Evolutionary conservation across 2,797 vertebrate species (phyloP).

Genomic region (Pseudotriccus pelzelni): DNA sequence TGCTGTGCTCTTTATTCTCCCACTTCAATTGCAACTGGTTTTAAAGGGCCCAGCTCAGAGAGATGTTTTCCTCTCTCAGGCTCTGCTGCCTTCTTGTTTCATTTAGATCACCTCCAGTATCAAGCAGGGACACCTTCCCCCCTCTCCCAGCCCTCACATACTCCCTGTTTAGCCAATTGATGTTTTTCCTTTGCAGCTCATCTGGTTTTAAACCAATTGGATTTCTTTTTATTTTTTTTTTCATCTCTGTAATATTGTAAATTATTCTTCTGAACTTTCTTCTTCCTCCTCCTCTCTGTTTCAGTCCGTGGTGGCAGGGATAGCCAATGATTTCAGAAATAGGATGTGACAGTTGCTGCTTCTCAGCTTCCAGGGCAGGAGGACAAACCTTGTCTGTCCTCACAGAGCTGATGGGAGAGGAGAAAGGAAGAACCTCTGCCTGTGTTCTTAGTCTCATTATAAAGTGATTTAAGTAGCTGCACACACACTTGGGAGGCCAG

Average conservation of each 20-base stretch:
- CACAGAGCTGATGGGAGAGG: not conserved
- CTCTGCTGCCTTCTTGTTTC: not conserved
- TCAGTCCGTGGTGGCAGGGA: not conserved
- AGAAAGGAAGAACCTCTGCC: not conserved
- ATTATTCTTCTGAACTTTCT: not conserved
- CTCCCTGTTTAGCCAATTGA: not conserved
- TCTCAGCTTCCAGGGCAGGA: not conserved
- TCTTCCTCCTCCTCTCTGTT: not conserved
- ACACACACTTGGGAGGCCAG: not conserved
- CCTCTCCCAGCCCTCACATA: not conserved
- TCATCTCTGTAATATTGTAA: not conserved
- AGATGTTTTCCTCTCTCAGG: not conserved
- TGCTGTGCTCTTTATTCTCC: not conserved
- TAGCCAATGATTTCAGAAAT: not conserved
- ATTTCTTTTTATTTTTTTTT: not conserved
- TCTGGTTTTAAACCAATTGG: constrained; percentile 4
- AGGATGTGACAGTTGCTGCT: not conserved
- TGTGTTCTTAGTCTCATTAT: not conserved
- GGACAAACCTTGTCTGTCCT: not conserved
- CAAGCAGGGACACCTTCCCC: not conserved
- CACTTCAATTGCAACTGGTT: not conserved
- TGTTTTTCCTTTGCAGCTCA: not conserved
- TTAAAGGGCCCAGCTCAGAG: not conserved
- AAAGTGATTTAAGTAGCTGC: not conserved
- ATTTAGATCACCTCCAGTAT: not conserved